These are phyloP conservation scores for Leguminivora glycinivorella DNA, from an alignment of 1,140 invertebrate genomes.

Conservation along the genomic window DNA sequence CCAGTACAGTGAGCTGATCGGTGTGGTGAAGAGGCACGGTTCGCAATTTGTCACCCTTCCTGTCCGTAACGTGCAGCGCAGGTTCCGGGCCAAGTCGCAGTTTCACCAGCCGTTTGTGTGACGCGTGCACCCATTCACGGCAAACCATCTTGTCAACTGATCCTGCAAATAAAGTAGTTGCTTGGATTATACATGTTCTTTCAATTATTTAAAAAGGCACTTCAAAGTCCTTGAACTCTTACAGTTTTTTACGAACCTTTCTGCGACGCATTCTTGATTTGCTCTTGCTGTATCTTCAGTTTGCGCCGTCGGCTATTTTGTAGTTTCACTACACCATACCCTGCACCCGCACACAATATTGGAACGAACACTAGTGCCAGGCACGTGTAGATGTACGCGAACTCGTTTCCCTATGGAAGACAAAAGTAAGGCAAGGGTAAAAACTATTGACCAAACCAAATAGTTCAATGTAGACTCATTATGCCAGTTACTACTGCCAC, in stretches of 20 bases:
- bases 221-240: slow-evolving; percentile 37
- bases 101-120: slow-evolving; percentile 94
- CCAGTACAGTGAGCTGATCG: slow-evolving; percentile 89
- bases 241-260: slow-evolving; percentile 33
- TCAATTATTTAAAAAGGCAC: no score
- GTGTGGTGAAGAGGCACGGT: slow-evolving; percentile 88
- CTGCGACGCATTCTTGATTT: slow-evolving; percentile 81
- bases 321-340: slow-evolving; percentile 94
- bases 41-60: slow-evolving; percentile 93
- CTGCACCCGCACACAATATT: slow-evolving; percentile 93
- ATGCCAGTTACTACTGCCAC: no score
- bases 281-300: slow-evolving; percentile 91
- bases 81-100: slow-evolving; percentile 93
- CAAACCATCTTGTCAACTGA: slow-evolving; percentile 96
- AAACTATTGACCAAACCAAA: neutral
- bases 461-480: no score
- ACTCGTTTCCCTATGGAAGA: slow-evolving; percentile 91
- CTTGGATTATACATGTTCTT: neutral
- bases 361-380: slow-evolving; percentile 94
- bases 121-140: slow-evolving; percentile 97
- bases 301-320: slow-evolving; percentile 91
- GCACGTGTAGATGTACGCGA: slow-evolving; percentile 97
- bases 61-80: slow-evolving; percentile 90
- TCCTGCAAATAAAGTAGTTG: slow-evolving; percentile 52
- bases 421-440: neutral